Conservation (phyloP, 23 tunicate genomes). For the Botrylloides violaceus region DNA sequence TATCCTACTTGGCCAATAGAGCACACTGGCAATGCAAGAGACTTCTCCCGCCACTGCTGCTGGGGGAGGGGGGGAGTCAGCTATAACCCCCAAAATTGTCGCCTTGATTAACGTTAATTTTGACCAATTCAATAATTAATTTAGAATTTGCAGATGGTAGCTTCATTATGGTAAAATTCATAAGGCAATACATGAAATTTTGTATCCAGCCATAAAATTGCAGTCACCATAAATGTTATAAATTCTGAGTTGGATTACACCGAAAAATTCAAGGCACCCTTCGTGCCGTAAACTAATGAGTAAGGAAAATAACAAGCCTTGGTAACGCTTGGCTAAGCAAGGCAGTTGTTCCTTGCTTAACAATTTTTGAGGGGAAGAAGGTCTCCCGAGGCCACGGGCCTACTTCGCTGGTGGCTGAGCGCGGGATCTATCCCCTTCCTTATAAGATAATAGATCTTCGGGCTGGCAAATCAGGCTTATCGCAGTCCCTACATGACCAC, state of each 20-base stretch:
- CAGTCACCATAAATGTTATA: background rate
- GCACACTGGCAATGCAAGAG: too few species aligned
- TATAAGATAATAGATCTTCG: background rate
- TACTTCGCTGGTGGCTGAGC: constrained; percentile 65
- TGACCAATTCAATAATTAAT: too few species aligned
- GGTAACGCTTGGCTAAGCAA: constrained; percentile 83
- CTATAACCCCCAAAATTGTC: too few species aligned
- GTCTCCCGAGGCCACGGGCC: constrained; percentile 58
- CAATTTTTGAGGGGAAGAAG: constrained; percentile 77
- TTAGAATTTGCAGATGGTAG: too few species aligned
- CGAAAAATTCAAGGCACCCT: background rate
- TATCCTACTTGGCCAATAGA: too few species aligned
- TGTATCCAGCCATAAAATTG: too few species aligned
- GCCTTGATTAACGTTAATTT: too few species aligned
- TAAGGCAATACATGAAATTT: too few species aligned
- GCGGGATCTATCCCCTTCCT: constrained; percentile 54
- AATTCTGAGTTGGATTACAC: background rate
- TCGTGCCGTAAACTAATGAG: constrained; percentile 99
- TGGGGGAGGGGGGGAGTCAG: too few species aligned
- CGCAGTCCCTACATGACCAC: too few species aligned
- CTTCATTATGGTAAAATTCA: too few species aligned
- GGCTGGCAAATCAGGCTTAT: background rate
- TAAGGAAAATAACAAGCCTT: constrained; percentile 93
- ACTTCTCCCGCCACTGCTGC: too few species aligned
- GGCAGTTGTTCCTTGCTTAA: constrained; percentile 47